Base-by-base conservation (phyloP, 2,888 invertebrate genomes). In the Aporophyla lueneburgensis region DNA sequence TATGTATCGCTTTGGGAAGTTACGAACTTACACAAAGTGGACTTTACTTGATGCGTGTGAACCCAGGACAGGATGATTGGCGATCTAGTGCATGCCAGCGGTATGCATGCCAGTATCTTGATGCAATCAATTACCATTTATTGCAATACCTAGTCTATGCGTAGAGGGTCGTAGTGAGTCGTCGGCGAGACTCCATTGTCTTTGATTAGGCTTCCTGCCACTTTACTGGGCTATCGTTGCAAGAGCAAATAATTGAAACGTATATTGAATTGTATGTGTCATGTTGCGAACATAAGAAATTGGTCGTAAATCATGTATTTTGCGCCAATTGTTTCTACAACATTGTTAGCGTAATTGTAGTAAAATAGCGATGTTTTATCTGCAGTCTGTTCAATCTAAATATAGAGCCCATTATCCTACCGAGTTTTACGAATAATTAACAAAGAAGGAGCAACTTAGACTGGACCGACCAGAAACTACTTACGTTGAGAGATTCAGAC, bases 401-500 rank as follows among this genome's bases (percentile, higher is more conserved):
- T 78, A 80, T 79, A 84, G 71, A 89, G 78, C 91, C 92, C 94
- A 94, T 94, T 94, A 93, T 89, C 86, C 70, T 76, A 79, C 69
- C 87, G 89, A 89, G 90, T 89, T 92, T 91, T 89, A 90, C 90
- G 89, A 91, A 92, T 87, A 88, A 89, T 87, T 88, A 89, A 92
- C 92, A 92, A 93, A 93, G 92, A 92, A 91, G 89, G 86, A 91
- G 85, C 81, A 92, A 93, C 89, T 94, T 90, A 91, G 90, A 92
- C 91, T 90, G 91, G 91, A 91, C 91, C 89, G 91, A 93, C 93
- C 94, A 90, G 94, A 90, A 91, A 93, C 93, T 94, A 91, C n/a
- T n/a, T n/a, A n/a, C 89, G 91, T 90, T 88, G 90, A 91, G 91
- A 93, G 93, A 93, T 92, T 91, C 92, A 91, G 89, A 92, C 93